A percentile compares a stretch with the other conserved stretches of the same genome.
These are phyloP conservation scores for Salarias fasciatus DNA, from an alignment of 2,797 vertebrate genomes.

Conservation along the genomic window DNA sequence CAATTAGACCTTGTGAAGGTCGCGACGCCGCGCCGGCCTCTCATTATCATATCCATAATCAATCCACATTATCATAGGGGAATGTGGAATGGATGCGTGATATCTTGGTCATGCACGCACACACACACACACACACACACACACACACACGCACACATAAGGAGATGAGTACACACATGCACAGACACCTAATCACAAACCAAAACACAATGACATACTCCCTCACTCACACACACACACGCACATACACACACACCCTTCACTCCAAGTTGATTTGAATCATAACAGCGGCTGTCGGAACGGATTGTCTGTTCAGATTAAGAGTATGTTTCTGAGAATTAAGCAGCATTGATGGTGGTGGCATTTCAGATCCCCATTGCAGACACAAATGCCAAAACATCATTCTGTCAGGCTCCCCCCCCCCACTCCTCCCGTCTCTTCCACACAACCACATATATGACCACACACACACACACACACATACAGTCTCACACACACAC, in stretches of 20 bases:
- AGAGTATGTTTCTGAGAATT: slow-evolving; percentile 78
- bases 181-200: slow-evolving; percentile 77
- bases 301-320: slow-evolving; percentile 82
- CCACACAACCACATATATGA: slow-evolving; percentile 50
- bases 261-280: slow-evolving; percentile 81
- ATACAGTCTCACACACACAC: slow-evolving; percentile 42
- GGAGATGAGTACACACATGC: slow-evolving; percentile 48
- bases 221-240: slow-evolving; percentile 76
- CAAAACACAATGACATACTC: slow-evolving; percentile 81
- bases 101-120: slow-evolving; percentile 76
- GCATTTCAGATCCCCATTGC: slow-evolving; percentile 79
- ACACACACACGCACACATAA: slow-evolving; percentile 31
- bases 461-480: slow-evolving; percentile 29
- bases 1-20: slow-evolving; percentile 86
- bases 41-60: slow-evolving; percentile 86
- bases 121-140: slow-evolving; percentile 11
- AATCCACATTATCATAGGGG: slow-evolving; percentile 84
- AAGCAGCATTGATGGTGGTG: slow-evolving; percentile 81
- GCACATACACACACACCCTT: slow-evolving; percentile 77
- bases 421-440: too few species aligned
- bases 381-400: slow-evolving; percentile 80
- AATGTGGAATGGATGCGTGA: slow-evolving; percentile 80
- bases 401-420: slow-evolving; percentile 68
- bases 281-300: slow-evolving; percentile 81
- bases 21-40: slow-evolving; percentile 81